Evolutionary conservation across 1,140 invertebrate species (phyloP).

Genomic region (Drosophila melanica): DNA sequence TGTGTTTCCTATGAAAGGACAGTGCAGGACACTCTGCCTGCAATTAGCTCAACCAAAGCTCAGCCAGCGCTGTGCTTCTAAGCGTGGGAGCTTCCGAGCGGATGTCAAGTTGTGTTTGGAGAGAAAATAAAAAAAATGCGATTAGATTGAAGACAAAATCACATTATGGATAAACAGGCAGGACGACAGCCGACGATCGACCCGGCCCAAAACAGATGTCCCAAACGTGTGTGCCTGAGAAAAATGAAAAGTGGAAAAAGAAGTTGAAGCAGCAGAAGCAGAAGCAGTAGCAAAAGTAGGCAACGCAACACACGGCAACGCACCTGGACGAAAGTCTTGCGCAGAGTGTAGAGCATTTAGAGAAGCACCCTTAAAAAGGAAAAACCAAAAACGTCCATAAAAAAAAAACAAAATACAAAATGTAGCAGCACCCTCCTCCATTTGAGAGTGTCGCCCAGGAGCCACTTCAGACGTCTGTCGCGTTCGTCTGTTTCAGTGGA

Average conservation of each 20-base stretch:
- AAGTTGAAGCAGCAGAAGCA: conserved; percentile 22
- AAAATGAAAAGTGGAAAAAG: conserved; percentile 33
- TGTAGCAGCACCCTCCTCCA: conserved; percentile 50
- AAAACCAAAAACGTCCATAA: conserved; percentile 38
- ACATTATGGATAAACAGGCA: conserved; percentile 36
- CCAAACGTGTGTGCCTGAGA: conserved; percentile 54
- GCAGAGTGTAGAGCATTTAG: conserved; percentile 46
- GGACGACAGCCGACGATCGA: neutral
- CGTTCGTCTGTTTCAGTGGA: conserved; percentile 17
- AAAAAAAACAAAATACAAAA: conserved; percentile 12
- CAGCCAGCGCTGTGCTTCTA: conserved; percentile 12
- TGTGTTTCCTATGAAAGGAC: conserved; percentile 73
- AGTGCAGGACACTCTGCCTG: conserved; percentile 54
- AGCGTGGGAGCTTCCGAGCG: conserved; percentile 74
- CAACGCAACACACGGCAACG: conserved; percentile 30
- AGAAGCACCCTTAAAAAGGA: conserved; percentile 71
- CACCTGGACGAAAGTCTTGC: conserved; percentile 71
- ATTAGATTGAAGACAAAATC: conserved; percentile 28
- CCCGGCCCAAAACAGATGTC: conserved; percentile 63
- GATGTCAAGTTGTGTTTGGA: conserved; percentile 8
- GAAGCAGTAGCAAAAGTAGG: neutral
- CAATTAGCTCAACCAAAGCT: conserved; percentile 59
- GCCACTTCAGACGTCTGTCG: conserved; percentile 62
- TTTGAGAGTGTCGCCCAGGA: conserved; percentile 17
- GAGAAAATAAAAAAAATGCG: conserved; percentile 2